A percentile compares a stretch with the other conserved stretches of the same genome.
Conservation (phyloP, 2,113 vertebrate species). For the Stomatorhinus ivindoensis region DNA sequence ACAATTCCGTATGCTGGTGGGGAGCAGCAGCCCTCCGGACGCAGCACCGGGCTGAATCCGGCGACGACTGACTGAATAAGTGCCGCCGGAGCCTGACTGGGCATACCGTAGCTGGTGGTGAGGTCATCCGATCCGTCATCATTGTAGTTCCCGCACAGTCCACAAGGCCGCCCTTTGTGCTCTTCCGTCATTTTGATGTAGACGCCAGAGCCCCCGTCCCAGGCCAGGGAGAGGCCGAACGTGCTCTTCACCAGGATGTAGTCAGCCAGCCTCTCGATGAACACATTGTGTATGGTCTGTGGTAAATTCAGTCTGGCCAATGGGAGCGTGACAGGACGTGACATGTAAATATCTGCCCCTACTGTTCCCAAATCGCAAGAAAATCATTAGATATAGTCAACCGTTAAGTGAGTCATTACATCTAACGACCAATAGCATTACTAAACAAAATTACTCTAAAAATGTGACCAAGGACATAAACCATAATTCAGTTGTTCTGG, state of each 20-base stretch:
- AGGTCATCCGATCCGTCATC: constrained; percentile 82
- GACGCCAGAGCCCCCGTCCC: constrained; percentile 89
- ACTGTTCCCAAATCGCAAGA: background rate
- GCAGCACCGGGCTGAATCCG: constrained; percentile 42
- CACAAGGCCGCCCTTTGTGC: constrained; percentile 81
- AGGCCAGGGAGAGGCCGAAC: constrained; percentile 95
- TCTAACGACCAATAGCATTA: background rate
- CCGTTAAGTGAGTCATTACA: background rate
- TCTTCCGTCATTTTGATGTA: constrained; percentile 91
- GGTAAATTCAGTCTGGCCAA: constrained; percentile 74
- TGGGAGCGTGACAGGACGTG: constrained; percentile 3
- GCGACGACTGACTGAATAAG: constrained; percentile 51
- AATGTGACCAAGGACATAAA: background rate
- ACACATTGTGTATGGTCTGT: constrained; percentile 78
- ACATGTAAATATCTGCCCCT: constrained; percentile 20
- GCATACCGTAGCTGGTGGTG: constrained; percentile 75
- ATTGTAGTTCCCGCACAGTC: constrained; percentile 93
- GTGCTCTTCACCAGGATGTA: constrained; percentile 94
- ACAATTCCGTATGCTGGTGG: background rate
- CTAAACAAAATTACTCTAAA: background rate
- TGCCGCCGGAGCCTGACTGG: constrained; percentile 14
- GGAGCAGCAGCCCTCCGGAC: background rate
- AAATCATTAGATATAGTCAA: background rate
- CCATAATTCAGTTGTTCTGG: background rate
- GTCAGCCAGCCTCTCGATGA: constrained; percentile 87